These are phyloP conservation scores for Anolis carolinensis DNA, from an alignment of 2,113 vertebrate species.

Conservation along the genomic window DNA sequence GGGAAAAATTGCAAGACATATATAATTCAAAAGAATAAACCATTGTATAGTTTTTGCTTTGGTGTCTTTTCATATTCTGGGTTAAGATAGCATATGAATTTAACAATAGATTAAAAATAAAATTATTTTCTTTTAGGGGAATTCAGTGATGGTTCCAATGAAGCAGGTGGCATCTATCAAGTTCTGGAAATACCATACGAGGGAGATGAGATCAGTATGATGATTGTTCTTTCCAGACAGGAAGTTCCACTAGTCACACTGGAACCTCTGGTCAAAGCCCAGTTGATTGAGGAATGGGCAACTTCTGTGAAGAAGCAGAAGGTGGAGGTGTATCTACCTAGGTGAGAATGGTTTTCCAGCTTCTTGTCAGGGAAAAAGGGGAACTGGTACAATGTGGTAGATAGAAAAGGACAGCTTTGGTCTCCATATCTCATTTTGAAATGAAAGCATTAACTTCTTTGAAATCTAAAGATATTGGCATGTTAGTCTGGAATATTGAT, in stretches of 20 bases:
- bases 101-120: background rate
- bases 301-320: slow-evolving; percentile 96
- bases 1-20: no score
- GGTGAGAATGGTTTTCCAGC: slow-evolving; percentile 69
- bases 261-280: slow-evolving; percentile 91
- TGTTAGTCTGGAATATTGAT: no score
- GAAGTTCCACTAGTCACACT: slow-evolving; percentile 91
- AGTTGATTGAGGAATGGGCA: slow-evolving; percentile 94
- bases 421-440: background rate
- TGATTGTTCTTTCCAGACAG: slow-evolving; percentile 93
- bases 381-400: no score
- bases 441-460: background rate
- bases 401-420: background rate
- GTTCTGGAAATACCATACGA: slow-evolving; percentile 97
- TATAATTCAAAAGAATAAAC: no score
- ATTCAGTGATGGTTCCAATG: slow-evolving; percentile 96
- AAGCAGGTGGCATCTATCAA: slow-evolving; percentile 97
- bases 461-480: no score
- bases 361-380: background rate
- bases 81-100: background rate
- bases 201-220: slow-evolving; percentile 93
- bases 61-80: background rate
- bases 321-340: slow-evolving; percentile 95
- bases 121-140: slow-evolving; percentile 80
- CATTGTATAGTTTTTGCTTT: background rate